A percentile compares a stretch with the other conserved stretches of the same genome.
These are phyloP conservation scores for Vimba vimba DNA, from an alignment of 2,113 vertebrate species.

Conservation along the genomic window DNA sequence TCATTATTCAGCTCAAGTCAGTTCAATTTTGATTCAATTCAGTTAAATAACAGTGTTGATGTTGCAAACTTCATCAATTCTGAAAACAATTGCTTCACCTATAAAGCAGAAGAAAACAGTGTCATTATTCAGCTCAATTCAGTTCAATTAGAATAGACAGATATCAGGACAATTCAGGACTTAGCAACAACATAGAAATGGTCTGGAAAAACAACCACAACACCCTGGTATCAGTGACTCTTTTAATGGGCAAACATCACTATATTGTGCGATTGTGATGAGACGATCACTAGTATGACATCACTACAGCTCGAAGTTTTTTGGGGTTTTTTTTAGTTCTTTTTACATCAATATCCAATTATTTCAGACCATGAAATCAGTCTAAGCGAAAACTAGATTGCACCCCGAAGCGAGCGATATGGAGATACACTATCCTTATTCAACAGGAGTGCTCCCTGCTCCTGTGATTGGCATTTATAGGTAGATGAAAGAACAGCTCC, in stretches of 20 bases:
- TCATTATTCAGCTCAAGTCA: no score
- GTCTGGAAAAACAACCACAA: background rate
- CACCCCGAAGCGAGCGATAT: background rate
- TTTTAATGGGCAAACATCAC: background rate
- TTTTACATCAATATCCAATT: constrained; percentile 17
- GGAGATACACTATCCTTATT: constrained; percentile 13
- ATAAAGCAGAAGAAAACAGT: no score
- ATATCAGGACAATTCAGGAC: no score
- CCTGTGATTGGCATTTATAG: constrained; percentile 19
- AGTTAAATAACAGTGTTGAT: no score
- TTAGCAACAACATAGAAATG: background rate
- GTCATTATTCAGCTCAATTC: no score
- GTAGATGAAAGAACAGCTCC: constrained; percentile 27
- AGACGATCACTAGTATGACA: background rate
- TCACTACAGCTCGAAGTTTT: background rate
- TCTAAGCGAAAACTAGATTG: constrained; percentile 12
- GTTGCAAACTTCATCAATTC: no score
- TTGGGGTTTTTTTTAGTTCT: background rate
- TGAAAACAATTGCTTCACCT: no score
- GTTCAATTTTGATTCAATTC: no score
- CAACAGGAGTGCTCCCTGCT: constrained; percentile 11
- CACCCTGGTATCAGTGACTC: background rate
- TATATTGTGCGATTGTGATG: background rate
- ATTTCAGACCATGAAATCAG: constrained; percentile 21
- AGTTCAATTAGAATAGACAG: no score